Evolutionary conservation across 2,113 vertebrate species (phyloP), one percentile per base, ranked within the genome.

Genomic region (Tychaedon coryphoeus): DNA sequence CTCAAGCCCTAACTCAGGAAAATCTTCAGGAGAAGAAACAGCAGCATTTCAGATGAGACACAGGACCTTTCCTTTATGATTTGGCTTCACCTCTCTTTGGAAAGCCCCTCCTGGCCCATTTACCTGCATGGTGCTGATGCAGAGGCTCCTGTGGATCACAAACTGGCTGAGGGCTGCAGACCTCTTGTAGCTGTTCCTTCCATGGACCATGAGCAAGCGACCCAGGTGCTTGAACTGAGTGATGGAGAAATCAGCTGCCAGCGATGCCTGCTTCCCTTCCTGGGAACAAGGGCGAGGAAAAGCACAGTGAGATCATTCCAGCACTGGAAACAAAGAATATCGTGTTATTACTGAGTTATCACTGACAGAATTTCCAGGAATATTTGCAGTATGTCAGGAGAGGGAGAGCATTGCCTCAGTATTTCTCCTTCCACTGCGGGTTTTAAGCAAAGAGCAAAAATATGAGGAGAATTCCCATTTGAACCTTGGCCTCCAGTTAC

Each of bases 91-190:
- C 24, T 58, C 15, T 18, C 20, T 19, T 3, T 22, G 29, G 19
- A 34, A 38, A 31, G 26, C 12, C 14, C 18, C 58, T 50, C 10
- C 4, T 3, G 45, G 23, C 13, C 36, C 29, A 3, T 89, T 78
- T 98, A 99, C 99, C 99, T 99, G 99, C 99, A 99, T 99, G 93
- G 99, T 99, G 94, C 99, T 99, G 97, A 99, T 99, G 96, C 99
- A 99, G 70, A 99, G 97, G 96, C 99, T 99, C 93, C 99, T 97
- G 97, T 99, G 99, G 97, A 99, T 99, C 75, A 99, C 99, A n/a
- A 99, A 99, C 98, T 99, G 99, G 95, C 99, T 99, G 97, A 99
- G 99, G 23, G 99, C 99, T 1, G 99, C 99, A 1, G 99, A 99
- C 12, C 99, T 97, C 93, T 99, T 99, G 98, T 99, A 99, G 97